Evolutionary conservation across 1,140 invertebrate species (phyloP).

Genomic region (Listronotus bonariensis): DNA sequence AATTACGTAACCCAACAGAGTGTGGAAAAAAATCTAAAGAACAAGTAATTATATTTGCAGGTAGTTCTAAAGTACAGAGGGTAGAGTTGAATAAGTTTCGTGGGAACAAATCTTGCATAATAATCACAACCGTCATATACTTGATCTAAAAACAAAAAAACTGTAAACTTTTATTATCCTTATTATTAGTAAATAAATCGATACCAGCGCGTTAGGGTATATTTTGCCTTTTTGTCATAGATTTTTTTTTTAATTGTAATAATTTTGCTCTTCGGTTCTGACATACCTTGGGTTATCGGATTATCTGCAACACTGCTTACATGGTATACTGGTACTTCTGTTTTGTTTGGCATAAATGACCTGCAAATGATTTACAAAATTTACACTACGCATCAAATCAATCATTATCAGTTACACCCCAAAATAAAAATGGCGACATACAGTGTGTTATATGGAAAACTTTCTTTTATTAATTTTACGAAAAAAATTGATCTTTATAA

Average conservation of each 20-base stretch:
- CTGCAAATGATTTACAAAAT: too few relatives aligned
- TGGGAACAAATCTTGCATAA: slow-evolving; percentile 13
- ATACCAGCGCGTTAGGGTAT: too few relatives aligned
- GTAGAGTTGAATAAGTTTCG: slow-evolving; percentile 37
- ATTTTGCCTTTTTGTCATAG: too few relatives aligned
- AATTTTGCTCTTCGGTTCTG: background rate
- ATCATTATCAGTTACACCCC: too few relatives aligned
- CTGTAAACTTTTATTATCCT: too few relatives aligned
- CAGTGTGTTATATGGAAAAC: too few relatives aligned
- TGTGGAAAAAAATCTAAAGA: slow-evolving; percentile 60
- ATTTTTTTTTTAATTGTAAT: too few relatives aligned
- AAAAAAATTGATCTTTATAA: too few relatives aligned
- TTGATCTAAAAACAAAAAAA: slow-evolving; percentile 10
- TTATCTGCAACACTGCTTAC: slow-evolving; percentile 18
- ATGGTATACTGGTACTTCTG: slow-evolving; percentile 13
- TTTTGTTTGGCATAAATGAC: background rate
- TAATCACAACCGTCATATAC: slow-evolving; percentile 6
- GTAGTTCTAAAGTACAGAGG: slow-evolving; percentile 30
- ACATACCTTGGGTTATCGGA: slow-evolving; percentile 21
- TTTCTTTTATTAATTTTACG: too few relatives aligned
- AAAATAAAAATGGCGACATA: too few relatives aligned
- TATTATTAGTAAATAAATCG: too few relatives aligned
- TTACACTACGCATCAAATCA: too few relatives aligned
- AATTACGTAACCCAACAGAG: slow-evolving; percentile 63
- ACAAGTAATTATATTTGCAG: slow-evolving; percentile 47